Base-by-base conservation (phyloP, 1,140 invertebrate genomes). In the Drosophila oshimai region DNA sequence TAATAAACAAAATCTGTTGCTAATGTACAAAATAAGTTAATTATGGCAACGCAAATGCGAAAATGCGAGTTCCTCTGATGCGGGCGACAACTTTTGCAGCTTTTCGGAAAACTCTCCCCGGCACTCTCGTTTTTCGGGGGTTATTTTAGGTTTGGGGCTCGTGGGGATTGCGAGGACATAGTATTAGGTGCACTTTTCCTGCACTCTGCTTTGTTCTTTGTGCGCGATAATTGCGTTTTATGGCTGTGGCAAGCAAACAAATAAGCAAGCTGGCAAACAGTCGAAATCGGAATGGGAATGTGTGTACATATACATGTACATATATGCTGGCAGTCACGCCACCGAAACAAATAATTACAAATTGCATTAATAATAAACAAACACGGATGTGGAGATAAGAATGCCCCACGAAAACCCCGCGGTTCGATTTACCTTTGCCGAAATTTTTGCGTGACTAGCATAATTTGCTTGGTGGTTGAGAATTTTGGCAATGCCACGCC, bases 1-100 rank as follows among this genome's bases (percentile, higher is more conserved):
- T 84, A 84, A 84, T 84, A 80, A 84, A 86, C 65, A 84, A 84
- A 84, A 84, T 84, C 81, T 84, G 81, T 86, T 80, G 80, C 81
- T 84, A 84, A 84, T 87, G 80, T 80, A 84, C 75, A 80, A 80
- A 75, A 80, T 84, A 87, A 84, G 75, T 86, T 84, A 84, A 84
- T 84, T 84, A 87, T 80, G 75, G 53, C 39, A 65, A 83, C 57
- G 54, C 69, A 57, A 86, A 86, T 78, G 72, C 65, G 75, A 53
- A 83, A 79, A 74, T 65, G 60, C 46, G 61, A 46, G 44, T 55
- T 46, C 15, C 41, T 41, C 22, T 50, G 49, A 62, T 74, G 79
- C 41, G 36, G 60, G 47, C 47, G 75, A 68, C 76, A 86, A 86
- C 71, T 71, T 80, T 68, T 74, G 31, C 73, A 74, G 67, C 72